Base-by-base conservation (phyloP, 1,140 invertebrate species). In the Cheumatopsyche charites region DNA sequence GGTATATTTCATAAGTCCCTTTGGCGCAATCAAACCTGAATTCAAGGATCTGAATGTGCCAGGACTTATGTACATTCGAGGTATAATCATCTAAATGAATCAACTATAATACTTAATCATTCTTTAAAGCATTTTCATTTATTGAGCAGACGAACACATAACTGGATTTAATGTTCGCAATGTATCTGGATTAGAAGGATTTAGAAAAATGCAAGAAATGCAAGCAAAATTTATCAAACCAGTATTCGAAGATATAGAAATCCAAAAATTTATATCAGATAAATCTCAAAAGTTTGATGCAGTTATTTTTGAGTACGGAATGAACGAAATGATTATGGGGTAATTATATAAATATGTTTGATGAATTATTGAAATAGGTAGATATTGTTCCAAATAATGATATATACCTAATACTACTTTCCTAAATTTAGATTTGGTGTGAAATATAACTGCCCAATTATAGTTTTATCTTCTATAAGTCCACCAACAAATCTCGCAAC, bases 261-360 rank as follows among this genome's bases (percentile, higher is more conserved):
- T 73, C 7, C 29, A 62, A 52, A 66, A 70, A 41, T 13, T 75
- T 6, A 7, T 73, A 2, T 47, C 69, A n/a, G 67, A 73, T 17
- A 70, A 75, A 49, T 52, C 41, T 12, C 67, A 67, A n/a, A 66
- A 70, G 49, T 73, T 70, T 47, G 72, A 73, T n/a, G 25, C 67
- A 13, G 41, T 73, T 4, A 41, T 73, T 42, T 26, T 65, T 2
- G 72, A 73, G 15, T 65, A 73, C 15, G 62, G 68, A 43, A 11
- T 72, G 3, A 72, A 62, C 26, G 65, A 72, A 13, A 55, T 23
- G 2, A 19, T 52, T 17, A 2, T 47, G 2, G 71, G 65, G 71
- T 72, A 62, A 72, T 23, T 43, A 6, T 47, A 47, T 58, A 58
- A 4, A 58, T 19, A 58, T 58, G 13, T 21, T 17, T 52, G 3